Evolutionary conservation across 2,888 invertebrate species (phyloP), one percentile per base, ranked within the genome.

Genomic region (Adelphocoris suturalis): DNA sequence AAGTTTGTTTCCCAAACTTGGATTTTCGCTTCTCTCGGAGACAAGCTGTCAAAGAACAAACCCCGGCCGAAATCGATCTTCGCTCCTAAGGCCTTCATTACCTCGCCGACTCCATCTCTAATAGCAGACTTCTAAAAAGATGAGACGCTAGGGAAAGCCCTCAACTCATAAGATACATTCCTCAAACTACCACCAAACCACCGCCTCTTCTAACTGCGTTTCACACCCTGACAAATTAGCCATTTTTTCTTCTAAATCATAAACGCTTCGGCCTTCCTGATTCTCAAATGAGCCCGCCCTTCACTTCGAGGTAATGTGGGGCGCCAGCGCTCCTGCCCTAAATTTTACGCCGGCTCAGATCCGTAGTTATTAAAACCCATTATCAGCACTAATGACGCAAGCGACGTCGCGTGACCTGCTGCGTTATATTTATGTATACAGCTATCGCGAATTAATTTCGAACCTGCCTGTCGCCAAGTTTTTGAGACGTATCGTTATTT

Each of bases 401-500:
- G 47, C 48, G 82, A 14, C 7, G 52, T 82, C 52, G 82, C 47
- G 52, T 48, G 82, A 82, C 82, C n/a, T 52, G 82, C 82, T 13
- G 27, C 82, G 37, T 19, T 52, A 0, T 37, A 37, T n/a, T 80
- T 2, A n/a, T 37, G 12, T n/a, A 4, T 2, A 68, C 61, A 4
- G 61, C 19, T 52, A 11, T 68, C 16, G 68, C 11, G 48, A 23
- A 48, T 28, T 82, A 82, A 82, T 82, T 82, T 23, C 7, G 37
- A 48, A 52, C 82, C 52, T 14, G 52, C 82, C 82, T 82, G 82
- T 82, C 82, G 82, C 82, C 82, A 82, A 52, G 48, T 48, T 27
- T 52, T 81, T 19, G 23, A 52, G 82, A 48, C 14, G 14, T 13
- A 23, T 47, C 80, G 52, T 82, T 68, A 68, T 68, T 68, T 68